Evolutionary conservation across 1,140 invertebrate genomes (phyloP).

Genomic region (Nephila pilipes): DNA sequence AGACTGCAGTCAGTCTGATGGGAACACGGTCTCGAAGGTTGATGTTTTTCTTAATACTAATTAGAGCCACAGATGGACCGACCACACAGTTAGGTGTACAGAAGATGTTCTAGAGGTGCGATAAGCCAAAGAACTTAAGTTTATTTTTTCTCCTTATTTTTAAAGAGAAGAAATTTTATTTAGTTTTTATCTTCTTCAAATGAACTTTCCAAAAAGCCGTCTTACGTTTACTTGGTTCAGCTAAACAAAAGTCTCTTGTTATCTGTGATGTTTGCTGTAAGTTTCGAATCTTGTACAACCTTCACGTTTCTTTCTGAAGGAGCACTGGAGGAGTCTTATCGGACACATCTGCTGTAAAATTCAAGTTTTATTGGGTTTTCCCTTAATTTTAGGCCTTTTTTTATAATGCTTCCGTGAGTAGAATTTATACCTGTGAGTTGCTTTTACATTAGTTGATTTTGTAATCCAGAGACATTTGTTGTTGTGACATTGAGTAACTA

Average conservation of each 20-base stretch:
- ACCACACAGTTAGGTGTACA: conserved; percentile 64
- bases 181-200: conserved; percentile 57
- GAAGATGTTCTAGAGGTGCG: not conserved
- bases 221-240: not conserved
- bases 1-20: conserved; percentile 1
- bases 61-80: conserved; percentile 62
- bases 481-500: not conserved
- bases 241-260: conserved; percentile 62
- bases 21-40: not conserved
- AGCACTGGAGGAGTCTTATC: not conserved
- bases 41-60: conserved; percentile 71
- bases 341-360: conserved; percentile 60
- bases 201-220: not conserved
- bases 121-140: conserved; percentile 1
- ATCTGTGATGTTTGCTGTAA: not conserved
- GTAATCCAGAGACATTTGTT: not conserved
- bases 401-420: conserved; percentile 14
- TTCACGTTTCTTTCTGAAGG: conserved; percentile 41
- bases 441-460: not conserved
- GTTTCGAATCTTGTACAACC: conserved; percentile 16
- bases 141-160: not conserved
- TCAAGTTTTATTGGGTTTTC: conserved; percentile 32
- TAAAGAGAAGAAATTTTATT: conserved; percentile 53
- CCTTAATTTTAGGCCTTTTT: not conserved
- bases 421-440: not conserved